These are phyloP conservation scores for Colinus virginianus DNA, from an alignment of 2,113 vertebrate species.

Conservation along the genomic window DNA sequence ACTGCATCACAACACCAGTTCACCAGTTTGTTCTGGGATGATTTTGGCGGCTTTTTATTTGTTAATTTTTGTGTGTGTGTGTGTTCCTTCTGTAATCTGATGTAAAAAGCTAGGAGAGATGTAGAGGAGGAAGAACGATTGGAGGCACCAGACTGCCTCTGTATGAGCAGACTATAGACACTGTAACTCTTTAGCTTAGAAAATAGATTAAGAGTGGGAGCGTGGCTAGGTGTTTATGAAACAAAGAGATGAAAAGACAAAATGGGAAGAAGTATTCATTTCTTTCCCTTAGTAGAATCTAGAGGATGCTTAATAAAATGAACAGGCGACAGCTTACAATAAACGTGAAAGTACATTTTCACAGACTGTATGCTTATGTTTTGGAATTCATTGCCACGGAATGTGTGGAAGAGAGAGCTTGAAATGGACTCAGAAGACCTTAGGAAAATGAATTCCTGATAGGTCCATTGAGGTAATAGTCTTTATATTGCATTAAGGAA, in stretches of 20 bases:
- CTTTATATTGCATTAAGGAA: slow-evolving; percentile 39
- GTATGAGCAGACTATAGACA: background rate
- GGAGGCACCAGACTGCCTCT: background rate
- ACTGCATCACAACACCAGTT: background rate
- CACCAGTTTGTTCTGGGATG: background rate
- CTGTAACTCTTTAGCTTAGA: background rate
- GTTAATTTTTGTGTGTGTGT: background rate
- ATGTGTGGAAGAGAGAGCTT: background rate
- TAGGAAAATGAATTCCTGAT: slow-evolving; percentile 43
- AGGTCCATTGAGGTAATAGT: slow-evolving; percentile 40
- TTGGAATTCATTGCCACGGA: slow-evolving; percentile 22
- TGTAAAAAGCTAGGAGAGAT: background rate
- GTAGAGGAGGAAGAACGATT: background rate
- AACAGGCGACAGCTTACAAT: background rate
- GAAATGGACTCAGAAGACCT: slow-evolving; percentile 42
- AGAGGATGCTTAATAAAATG: slow-evolving; percentile 15
- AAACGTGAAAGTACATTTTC: slow-evolving; percentile 7
- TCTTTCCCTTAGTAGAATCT: background rate
- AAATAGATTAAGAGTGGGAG: background rate
- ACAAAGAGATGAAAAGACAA: background rate
- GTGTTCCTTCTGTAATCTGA: background rate
- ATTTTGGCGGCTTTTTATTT: background rate
- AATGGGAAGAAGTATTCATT: slow-evolving; percentile 24
- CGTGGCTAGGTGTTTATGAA: background rate
- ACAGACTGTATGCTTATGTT: background rate